phyloP scores from a whole-genome alignment of 2,888 invertebrate genomes.

The Labia minor region DNA sequence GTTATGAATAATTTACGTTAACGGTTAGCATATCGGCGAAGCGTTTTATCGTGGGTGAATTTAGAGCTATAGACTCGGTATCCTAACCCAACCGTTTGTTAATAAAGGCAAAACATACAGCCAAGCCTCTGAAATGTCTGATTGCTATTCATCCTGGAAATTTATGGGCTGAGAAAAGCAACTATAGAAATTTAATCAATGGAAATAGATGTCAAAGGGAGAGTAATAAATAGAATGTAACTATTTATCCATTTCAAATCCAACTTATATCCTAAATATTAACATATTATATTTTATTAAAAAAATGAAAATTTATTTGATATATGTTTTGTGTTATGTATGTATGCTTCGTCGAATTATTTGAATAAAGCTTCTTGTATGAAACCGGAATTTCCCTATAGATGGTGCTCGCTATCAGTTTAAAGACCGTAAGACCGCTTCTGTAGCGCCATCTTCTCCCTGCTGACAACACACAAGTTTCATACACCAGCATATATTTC shows the following conservation, averaged over 20 bases:
- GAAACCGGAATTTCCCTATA: no score
- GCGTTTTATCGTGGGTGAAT: not conserved
- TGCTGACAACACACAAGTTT: no score
- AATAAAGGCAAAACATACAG: conserved; percentile 7
- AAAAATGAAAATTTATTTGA: no score
- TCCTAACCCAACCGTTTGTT: not conserved
- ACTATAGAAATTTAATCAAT: conserved; percentile 13
- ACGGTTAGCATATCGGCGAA: conserved; percentile 8
- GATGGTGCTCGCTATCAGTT: no score
- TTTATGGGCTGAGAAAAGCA: conserved; percentile 1
- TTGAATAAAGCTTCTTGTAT: no score
- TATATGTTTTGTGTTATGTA: no score
- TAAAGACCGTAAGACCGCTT: no score
- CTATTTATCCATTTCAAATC: not conserved
- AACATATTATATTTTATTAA: no score
- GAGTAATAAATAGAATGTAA: not conserved
- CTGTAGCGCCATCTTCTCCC: no score
- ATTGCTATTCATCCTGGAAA: conserved; percentile 1
- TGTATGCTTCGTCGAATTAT: no score
- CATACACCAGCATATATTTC: no score
- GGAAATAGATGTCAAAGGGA: not conserved
- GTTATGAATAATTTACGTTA: conserved; percentile 13
- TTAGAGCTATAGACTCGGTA: not conserved
- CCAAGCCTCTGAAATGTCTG: not conserved
- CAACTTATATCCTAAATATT: no score